Conservation (phyloP, 2,797 vertebrate species). For the Myripristis jacobus region DNA sequence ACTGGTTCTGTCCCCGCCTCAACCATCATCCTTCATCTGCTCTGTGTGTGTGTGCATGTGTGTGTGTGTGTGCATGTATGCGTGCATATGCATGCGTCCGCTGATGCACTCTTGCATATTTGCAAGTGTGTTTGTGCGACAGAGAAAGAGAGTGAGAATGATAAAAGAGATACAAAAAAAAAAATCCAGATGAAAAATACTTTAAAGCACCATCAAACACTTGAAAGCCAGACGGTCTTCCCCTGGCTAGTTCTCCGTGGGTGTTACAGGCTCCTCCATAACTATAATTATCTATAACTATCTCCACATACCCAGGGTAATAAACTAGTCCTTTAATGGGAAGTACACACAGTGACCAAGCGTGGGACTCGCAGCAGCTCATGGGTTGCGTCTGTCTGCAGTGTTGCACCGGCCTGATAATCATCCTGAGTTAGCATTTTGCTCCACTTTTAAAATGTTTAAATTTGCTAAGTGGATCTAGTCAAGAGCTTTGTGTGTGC, state of each 20-base stretch:
- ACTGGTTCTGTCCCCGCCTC: slow-evolving; percentile 78
- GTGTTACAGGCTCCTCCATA: slow-evolving; percentile 62
- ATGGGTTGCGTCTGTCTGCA: slow-evolving; percentile 41
- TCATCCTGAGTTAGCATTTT: slow-evolving; percentile 29
- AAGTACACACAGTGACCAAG: slow-evolving; percentile 53
- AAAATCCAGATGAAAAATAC: slow-evolving; percentile 52
- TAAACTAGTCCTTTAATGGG: slow-evolving; percentile 60
- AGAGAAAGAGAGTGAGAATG: slow-evolving; percentile 35
- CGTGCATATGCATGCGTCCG: slow-evolving; percentile 8
- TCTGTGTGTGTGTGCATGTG: slow-evolving; percentile 29
- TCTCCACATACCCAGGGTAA: slow-evolving; percentile 55
- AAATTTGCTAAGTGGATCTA: slow-evolving; percentile 22
- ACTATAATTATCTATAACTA: too few relatives aligned
- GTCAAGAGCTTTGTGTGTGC: slow-evolving; percentile 3
- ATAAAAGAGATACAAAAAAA: slow-evolving; percentile 57
- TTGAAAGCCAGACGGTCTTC: slow-evolving; percentile 61
- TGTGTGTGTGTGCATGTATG: slow-evolving; percentile 2
- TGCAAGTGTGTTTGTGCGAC: background rate
- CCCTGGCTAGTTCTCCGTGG: slow-evolving; percentile 41
- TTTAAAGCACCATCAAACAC: slow-evolving; percentile 57
- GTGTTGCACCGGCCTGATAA: slow-evolving; percentile 18
- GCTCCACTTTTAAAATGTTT: slow-evolving; percentile 15
- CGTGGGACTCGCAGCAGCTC: slow-evolving; percentile 50
- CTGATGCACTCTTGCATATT: slow-evolving; percentile 14
- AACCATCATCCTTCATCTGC: slow-evolving; percentile 76